A percentile compares a stretch with the other conserved stretches of the same genome.
Evolutionary conservation across 2,113 vertebrate species (phyloP).

Genomic region (Saguinus midas): DNA sequence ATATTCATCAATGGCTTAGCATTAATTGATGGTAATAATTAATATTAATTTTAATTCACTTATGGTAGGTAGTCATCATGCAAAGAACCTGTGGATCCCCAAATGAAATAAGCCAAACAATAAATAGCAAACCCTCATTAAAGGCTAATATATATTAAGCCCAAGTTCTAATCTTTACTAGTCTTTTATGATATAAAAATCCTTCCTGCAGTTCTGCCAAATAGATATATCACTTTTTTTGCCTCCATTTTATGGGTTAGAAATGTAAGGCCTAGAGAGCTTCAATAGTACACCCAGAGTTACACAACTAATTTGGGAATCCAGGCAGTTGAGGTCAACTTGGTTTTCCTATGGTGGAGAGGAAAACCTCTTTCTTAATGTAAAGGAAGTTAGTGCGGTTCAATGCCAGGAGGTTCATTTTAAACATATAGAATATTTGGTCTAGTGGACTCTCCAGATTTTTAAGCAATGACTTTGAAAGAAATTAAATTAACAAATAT

Average conservation of each 20-base stretch:
- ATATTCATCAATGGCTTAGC: too few relatives aligned
- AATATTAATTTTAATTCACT: not conserved
- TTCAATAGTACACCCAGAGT: not conserved
- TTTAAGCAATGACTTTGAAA: conserved; percentile 1
- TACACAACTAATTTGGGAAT: not conserved
- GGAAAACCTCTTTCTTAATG: not conserved
- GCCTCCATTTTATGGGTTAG: not conserved
- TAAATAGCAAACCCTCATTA: not conserved
- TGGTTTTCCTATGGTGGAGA: not conserved
- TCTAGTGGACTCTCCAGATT: not conserved
- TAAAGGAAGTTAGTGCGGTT: not conserved
- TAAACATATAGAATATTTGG: not conserved
- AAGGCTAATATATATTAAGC: not conserved
- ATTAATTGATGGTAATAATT: too few relatives aligned
- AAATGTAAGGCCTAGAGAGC: not conserved
- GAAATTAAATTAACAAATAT: not conserved
- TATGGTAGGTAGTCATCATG: not conserved
- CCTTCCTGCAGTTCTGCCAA: not conserved
- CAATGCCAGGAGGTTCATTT: not conserved
- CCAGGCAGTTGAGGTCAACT: not conserved
- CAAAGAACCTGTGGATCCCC: not conserved
- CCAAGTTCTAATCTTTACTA: not conserved
- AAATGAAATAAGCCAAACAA: not conserved
- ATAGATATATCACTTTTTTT: not conserved
- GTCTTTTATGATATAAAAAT: not conserved